Percentiles rank a stretch among this genome's conserved stretches.
phyloP scores from a whole-genome alignment of 2,797 vertebrate species.

The Pitangus sulphuratus region DNA sequence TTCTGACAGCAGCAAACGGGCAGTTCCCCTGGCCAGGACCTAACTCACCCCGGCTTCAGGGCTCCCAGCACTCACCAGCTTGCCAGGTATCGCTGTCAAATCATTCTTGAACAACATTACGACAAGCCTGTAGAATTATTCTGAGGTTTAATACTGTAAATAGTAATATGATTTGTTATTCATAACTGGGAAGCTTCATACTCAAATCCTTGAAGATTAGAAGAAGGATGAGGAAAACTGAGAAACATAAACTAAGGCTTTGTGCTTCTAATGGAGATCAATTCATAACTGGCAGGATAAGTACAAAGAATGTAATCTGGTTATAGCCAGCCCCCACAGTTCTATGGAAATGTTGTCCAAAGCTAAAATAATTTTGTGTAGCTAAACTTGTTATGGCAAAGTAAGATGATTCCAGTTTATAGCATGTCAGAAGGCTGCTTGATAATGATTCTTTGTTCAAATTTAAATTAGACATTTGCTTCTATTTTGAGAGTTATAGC shows the following conservation, averaged over 20 bases:
- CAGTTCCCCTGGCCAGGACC: fast-evolving
- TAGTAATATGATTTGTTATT: neutral
- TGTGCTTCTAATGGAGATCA: neutral
- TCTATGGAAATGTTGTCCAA: neutral
- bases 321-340: neutral
- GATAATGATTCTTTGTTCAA: neutral
- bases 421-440: neutral
- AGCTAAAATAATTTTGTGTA: neutral
- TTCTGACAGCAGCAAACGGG: neutral
- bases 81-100: neutral
- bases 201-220: neutral
- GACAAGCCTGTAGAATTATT: neutral
- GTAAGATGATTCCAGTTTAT: neutral
- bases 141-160: neutral
- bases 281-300: neutral
- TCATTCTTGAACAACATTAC: neutral
- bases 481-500: neutral
- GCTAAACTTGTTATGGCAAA: neutral
- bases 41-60: neutral
- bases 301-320: neutral
- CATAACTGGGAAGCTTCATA: neutral
- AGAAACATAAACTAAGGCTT: neutral
- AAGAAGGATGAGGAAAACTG: neutral
- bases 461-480: neutral
- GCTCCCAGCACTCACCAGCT: neutral